These are phyloP conservation scores for Lasioglossum albipes DNA, from an alignment of 1,140 invertebrate genomes.

Conservation along the genomic window DNA sequence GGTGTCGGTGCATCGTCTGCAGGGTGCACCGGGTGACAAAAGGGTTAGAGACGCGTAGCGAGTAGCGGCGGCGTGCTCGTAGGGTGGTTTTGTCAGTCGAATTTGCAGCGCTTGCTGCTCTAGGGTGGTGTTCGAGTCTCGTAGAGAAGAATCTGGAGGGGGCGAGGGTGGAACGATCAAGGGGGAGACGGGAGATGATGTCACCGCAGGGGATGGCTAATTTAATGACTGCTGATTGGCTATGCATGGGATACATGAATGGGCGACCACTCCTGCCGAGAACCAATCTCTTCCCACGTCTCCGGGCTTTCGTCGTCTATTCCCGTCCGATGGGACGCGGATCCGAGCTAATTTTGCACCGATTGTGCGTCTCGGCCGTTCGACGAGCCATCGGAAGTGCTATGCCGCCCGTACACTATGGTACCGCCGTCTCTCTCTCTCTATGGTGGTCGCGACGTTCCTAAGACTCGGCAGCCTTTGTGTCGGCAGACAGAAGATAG, in stretches of 20 bases:
- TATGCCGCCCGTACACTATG: background rate
- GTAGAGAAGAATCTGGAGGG: background rate
- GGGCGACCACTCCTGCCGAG: conserved; percentile 26
- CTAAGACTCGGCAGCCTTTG: background rate
- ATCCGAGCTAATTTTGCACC: conserved; percentile 27
- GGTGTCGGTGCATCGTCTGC: background rate
- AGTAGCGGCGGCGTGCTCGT: conserved; percentile 8
- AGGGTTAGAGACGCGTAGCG: conserved; percentile 34
- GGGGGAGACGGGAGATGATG: conserved; percentile 43
- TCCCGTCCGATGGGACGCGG: conserved; percentile 8
- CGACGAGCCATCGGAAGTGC: background rate
- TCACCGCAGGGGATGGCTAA: conserved; percentile 66
- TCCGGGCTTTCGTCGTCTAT: conserved; percentile 6
- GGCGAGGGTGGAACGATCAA: conserved; percentile 16
- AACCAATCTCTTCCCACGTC: conserved; percentile 40
- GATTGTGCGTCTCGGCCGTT: conserved; percentile 7
- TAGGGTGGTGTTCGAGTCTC: conserved; percentile 7
- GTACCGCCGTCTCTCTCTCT: too few species aligned
- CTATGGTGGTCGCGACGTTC: background rate
- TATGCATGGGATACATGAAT: conserved; percentile 63
- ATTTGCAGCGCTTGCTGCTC: conserved; percentile 25
- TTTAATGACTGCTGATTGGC: conserved; percentile 72
- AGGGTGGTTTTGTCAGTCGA: conserved; percentile 54
- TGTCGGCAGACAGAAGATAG: background rate
- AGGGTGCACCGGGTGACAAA: conserved; percentile 31